Conservation (phyloP, 2,888 invertebrate genomes). For the Cremastobaeus sp. region DNA sequence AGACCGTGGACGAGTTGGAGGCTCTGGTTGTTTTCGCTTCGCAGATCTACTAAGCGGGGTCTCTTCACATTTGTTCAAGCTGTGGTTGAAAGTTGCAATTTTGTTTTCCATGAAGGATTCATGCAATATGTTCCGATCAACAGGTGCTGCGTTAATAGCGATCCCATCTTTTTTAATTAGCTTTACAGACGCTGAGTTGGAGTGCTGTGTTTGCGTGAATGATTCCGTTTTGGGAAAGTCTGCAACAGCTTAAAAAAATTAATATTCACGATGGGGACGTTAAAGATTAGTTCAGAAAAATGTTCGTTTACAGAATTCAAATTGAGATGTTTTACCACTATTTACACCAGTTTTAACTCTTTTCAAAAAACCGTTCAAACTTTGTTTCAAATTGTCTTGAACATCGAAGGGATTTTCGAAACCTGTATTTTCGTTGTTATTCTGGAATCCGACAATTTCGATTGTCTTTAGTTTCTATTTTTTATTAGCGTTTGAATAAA, state of each 20-base stretch:
- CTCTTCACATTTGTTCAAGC: background rate
- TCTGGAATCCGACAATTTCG: too few species aligned
- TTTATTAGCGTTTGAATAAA: too few species aligned
- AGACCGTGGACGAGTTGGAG: constrained; percentile 49
- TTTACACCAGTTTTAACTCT: constrained; percentile 59
- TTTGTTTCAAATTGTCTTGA: constrained; percentile 62
- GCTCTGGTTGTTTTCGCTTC: constrained; percentile 47
- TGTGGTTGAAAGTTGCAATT: background rate
- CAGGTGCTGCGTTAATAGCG: background rate
- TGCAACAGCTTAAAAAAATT: too few species aligned
- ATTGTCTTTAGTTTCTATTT: too few species aligned
- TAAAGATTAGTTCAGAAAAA: too few species aligned
- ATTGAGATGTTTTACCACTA: constrained; percentile 35
- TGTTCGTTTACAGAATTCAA: too few species aligned
- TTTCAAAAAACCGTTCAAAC: constrained; percentile 65
- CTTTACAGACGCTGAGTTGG: constrained; percentile 6
- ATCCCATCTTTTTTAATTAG: constrained; percentile 3
- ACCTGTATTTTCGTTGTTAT: too few species aligned
- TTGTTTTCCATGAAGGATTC: background rate
- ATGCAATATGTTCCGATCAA: background rate
- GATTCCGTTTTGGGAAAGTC: constrained; percentile 53
- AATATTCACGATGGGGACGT: too few species aligned
- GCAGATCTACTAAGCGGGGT: constrained; percentile 18
- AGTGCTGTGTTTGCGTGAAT: constrained; percentile 7
- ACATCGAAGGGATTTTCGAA: constrained; percentile 59